phyloP scores from a whole-genome alignment of 2,888 invertebrate species.

The Trichopria drosophilae region DNA sequence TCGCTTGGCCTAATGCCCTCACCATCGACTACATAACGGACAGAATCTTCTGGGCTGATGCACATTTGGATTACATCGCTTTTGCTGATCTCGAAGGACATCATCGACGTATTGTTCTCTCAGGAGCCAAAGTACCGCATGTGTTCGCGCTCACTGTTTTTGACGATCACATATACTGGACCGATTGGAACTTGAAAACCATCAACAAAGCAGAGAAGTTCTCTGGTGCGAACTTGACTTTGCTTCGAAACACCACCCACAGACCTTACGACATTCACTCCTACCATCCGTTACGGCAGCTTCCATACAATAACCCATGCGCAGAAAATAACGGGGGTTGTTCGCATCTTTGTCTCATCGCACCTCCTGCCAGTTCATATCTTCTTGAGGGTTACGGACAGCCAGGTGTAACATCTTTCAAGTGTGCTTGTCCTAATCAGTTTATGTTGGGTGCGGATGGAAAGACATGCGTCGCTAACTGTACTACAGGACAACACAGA shows the following conservation, averaged over 20 bases:
- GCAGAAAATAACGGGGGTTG: conserved; percentile 92
- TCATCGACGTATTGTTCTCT: conserved; percentile 79
- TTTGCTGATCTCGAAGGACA: conserved; percentile 90
- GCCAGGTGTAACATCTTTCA: conserved; percentile 76
- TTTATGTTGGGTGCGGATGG: conserved; percentile 80
- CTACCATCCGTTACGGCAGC: conserved; percentile 85
- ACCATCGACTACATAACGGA: conserved; percentile 96
- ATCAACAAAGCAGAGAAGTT: conserved; percentile 92
- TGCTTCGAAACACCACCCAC: conserved; percentile 88
- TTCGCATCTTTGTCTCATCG: conserved; percentile 90
- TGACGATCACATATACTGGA: conserved; percentile 94
- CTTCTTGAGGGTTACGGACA: conserved; percentile 78
- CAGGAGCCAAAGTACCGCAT: conserved; percentile 85
- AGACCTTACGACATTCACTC: conserved; percentile 92
- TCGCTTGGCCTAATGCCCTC: conserved; percentile 98
- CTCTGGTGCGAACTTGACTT: conserved; percentile 73
- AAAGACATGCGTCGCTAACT: conserved; percentile 91
- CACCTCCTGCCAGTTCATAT: conserved; percentile 80
- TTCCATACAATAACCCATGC: conserved; percentile 87
- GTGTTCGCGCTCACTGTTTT: conserved; percentile 93
- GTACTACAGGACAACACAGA: conserved; percentile 84
- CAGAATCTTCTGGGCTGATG: conserved; percentile 96
- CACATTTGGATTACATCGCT: conserved; percentile 96
- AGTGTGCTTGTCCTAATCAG: conserved; percentile 94
- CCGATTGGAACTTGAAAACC: conserved; percentile 96